These are phyloP conservation scores for Synanthedon tipuliformis DNA, from an alignment of 2,888 invertebrate genomes.

Conservation along the genomic window DNA sequence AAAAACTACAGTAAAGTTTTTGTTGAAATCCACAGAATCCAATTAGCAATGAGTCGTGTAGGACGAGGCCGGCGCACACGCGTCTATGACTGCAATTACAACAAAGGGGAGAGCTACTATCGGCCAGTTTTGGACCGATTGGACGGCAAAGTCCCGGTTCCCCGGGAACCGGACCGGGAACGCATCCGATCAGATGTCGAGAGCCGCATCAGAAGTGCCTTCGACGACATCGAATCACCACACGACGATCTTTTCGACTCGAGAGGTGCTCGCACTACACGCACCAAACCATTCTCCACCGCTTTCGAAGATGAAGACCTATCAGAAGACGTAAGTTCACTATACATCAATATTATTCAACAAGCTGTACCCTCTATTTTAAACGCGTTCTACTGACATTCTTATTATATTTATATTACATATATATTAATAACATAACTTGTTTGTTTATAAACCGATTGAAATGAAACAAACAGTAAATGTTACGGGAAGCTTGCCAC, in stretches of 20 bases:
- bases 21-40: no score
- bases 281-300: slow-evolving; percentile 51
- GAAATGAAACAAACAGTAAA: no score
- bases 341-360: not conserved
- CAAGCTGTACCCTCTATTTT: not conserved
- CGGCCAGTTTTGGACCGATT: slow-evolving; percentile 80
- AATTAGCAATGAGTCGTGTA: slow-evolving; percentile 43
- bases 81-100: slow-evolving; percentile 88
- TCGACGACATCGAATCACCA: slow-evolving; percentile 39
- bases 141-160: slow-evolving; percentile 73
- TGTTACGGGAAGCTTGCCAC: no score
- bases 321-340: slow-evolving; percentile 57
- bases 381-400: no score
- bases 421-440: no score
- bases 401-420: no score
- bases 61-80: slow-evolving; percentile 80
- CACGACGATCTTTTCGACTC: slow-evolving; percentile 75
- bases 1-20: no score
- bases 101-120: slow-evolving; percentile 87
- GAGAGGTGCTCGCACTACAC: slow-evolving; percentile 67
- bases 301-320: slow-evolving; percentile 59
- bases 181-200: slow-evolving; percentile 43
- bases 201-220: slow-evolving; percentile 41
- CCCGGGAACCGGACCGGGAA: slow-evolving; percentile 47
- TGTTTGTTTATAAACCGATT: no score